Evolutionary conservation across 2,797 vertebrate species (phyloP).

Genomic region (Synaphobranchus kaupii): DNA sequence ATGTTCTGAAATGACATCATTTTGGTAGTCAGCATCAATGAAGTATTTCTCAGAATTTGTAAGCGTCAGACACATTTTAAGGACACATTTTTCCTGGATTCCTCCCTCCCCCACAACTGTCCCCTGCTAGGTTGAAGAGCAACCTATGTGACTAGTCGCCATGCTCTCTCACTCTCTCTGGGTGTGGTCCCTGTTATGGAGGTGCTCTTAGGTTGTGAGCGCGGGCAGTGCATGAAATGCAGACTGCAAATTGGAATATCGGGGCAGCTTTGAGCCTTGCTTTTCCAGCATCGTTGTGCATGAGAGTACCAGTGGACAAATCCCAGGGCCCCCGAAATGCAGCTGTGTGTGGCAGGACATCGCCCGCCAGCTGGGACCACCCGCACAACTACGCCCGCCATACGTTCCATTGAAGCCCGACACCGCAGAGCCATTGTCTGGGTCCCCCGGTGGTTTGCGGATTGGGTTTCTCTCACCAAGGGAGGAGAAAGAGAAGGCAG

Average conservation of each 20-base stretch:
- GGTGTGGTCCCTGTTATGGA: background rate
- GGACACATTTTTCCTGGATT: background rate
- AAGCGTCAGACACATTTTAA: constrained; percentile 40
- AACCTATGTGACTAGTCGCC: background rate
- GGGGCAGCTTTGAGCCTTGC: background rate
- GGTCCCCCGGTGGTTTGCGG: constrained; percentile 1
- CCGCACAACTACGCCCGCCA: background rate
- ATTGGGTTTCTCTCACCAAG: constrained; percentile 33
- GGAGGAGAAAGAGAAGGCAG: background rate
- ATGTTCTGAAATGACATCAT: constrained; percentile 56
- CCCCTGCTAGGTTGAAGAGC: background rate
- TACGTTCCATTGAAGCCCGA: constrained; percentile 30
- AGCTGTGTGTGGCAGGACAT: constrained; percentile 31
- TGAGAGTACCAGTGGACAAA: background rate
- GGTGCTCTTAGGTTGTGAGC: background rate
- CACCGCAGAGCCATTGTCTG: constrained; percentile 26
- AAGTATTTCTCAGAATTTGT: constrained; percentile 42
- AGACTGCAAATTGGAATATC: background rate
- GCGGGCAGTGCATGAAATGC: background rate
- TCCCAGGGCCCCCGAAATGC: background rate
- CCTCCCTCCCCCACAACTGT: background rate
- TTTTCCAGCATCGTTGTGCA: background rate
- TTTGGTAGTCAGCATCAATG: constrained; percentile 43
- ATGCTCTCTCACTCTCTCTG: background rate
- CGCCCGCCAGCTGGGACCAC: constrained; percentile 15